Evolutionary conservation across 64 coral and sea anemone genomes (phyloP).

Genomic region (Porites lutea): DNA sequence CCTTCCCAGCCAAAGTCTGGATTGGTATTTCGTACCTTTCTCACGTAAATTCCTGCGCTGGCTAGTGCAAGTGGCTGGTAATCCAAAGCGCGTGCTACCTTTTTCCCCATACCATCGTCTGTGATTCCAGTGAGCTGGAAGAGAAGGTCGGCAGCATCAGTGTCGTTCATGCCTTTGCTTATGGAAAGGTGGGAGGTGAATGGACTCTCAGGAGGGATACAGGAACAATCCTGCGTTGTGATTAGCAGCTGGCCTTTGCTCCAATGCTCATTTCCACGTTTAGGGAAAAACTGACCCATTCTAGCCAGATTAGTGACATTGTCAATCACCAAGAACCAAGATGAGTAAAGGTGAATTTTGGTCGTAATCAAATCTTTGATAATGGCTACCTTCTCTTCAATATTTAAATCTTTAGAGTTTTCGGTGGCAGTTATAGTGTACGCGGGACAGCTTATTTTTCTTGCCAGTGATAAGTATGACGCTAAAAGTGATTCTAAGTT

Average conservation of each 20-base stretch:
- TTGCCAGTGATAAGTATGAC: neutral
- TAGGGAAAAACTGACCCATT: neutral
- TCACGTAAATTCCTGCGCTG: constrained; percentile 45
- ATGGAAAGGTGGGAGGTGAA: constrained; percentile 11
- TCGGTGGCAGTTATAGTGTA: neutral
- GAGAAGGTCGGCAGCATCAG: constrained; percentile 13
- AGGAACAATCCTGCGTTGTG: constrained; percentile 54
- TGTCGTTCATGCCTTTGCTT: constrained; percentile 15
- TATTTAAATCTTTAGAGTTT: neutral
- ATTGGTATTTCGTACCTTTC: neutral
- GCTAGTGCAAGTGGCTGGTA: constrained; percentile 67
- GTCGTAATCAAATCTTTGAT: neutral
- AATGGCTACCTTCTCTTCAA: neutral
- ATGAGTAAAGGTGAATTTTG: neutral
- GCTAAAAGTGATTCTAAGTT: too few species aligned
- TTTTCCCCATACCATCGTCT: neutral
- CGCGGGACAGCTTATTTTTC: constrained; percentile 4
- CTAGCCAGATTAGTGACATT: constrained; percentile 15
- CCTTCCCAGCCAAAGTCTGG: constrained; percentile 30
- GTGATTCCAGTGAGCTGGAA: constrained; percentile 12
- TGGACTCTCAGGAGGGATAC: constrained; percentile 10
- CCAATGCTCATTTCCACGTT: constrained; percentile 18
- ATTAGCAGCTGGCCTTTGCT: constrained; percentile 49
- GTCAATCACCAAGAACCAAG: constrained; percentile 31
- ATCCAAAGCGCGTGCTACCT: constrained; percentile 33